Evolutionary conservation across 2,797 vertebrate genomes (phyloP).

Genomic region (Tangara arthus): DNA sequence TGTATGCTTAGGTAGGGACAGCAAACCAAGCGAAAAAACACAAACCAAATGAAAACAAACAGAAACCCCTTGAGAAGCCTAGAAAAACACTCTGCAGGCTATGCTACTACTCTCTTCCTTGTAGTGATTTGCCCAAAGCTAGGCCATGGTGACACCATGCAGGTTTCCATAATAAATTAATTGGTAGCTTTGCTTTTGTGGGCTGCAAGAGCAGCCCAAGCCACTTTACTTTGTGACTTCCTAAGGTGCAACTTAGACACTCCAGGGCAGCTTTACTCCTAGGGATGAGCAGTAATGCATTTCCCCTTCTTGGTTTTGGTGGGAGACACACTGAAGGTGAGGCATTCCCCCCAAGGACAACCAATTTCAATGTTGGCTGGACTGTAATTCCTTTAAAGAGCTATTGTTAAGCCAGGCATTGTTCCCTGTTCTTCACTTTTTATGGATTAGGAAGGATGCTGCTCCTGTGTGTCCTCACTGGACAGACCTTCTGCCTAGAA

Average conservation of each 20-base stretch:
- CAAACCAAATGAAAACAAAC: neutral
- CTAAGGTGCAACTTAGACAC: neutral
- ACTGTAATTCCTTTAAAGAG: neutral
- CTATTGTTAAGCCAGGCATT: neutral
- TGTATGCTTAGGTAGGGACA: neutral
- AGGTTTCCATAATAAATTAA: neutral
- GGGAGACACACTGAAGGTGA: neutral
- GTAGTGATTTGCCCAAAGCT: neutral
- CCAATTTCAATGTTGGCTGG: neutral
- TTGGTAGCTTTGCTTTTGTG: neutral
- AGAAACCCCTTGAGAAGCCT: neutral
- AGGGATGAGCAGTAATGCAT: neutral
- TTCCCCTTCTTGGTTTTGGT: neutral
- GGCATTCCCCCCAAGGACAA: neutral
- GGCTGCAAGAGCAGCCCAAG: neutral
- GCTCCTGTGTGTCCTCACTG: neutral
- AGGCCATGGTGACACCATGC: neutral
- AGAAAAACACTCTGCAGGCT: neutral
- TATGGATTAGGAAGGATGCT: neutral
- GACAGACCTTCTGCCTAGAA: neutral
- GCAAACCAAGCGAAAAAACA: neutral
- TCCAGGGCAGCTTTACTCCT: neutral
- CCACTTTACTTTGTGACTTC: neutral
- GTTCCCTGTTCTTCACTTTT: neutral
- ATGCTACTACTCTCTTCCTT: neutral